Conservation (phyloP, 1,140 invertebrate species). For the Philotrypesis tridentata region DNA sequence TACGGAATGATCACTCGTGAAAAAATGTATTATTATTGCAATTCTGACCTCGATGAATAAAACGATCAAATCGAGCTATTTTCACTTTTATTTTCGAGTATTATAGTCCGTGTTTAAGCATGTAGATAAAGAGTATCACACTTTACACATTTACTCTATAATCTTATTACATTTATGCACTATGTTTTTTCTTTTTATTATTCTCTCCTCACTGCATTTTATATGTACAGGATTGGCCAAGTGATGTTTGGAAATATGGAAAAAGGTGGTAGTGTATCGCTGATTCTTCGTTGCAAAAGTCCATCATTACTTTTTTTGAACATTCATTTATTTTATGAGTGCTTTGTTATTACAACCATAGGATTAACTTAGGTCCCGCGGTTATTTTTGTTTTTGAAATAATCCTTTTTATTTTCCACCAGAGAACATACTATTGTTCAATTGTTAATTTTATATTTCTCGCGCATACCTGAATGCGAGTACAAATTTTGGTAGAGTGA, state of each 20-base stretch:
- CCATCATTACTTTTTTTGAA: constrained; percentile 45
- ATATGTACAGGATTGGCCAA: constrained; percentile 68
- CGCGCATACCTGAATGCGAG: not conserved
- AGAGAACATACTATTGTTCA: not conserved
- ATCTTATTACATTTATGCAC: constrained; percentile 46
- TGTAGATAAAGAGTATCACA: constrained; percentile 63
- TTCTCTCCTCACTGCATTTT: constrained; percentile 52
- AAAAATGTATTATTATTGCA: not conserved
- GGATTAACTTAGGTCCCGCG: constrained; percentile 17
- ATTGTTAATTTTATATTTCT: constrained; percentile 43
- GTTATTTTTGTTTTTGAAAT: constrained; percentile 16
- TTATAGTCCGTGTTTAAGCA: not conserved
- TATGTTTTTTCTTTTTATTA: constrained; percentile 52
- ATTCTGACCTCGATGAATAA: not conserved
- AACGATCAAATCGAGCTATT: not conserved
- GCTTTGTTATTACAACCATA: constrained; percentile 39
- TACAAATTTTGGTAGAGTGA: not conserved
- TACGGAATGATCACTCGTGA: not conserved
- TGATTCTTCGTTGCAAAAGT: constrained; percentile 63
- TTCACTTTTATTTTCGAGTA: not conserved
- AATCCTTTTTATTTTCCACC: constrained; percentile 43
- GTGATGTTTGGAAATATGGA: constrained; percentile 59
- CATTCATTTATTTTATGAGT: constrained; percentile 41
- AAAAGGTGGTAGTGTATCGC: constrained; percentile 46
- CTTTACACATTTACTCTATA: constrained; percentile 67